Evolutionary conservation across 2,113 vertebrate species (phyloP).

Genomic region (Phalacrocorax aristotelis): DNA sequence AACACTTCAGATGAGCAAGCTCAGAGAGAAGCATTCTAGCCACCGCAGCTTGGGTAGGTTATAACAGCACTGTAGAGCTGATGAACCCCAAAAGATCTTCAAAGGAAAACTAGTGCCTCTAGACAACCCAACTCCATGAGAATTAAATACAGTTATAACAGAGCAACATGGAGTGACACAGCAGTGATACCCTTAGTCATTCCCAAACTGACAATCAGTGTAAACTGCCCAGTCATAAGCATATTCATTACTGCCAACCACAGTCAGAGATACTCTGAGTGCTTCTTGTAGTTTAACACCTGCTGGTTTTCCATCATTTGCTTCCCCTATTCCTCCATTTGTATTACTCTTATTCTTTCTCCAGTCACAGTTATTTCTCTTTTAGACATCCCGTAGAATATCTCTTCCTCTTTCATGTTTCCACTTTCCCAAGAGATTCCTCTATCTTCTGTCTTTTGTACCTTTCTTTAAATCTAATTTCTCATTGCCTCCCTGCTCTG

Average conservation of each 20-base stretch:
- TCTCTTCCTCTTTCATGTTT: background rate
- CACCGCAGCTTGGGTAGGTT: background rate
- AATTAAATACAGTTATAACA: background rate
- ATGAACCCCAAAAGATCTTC: background rate
- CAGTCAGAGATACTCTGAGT: background rate
- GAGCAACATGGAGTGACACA: background rate
- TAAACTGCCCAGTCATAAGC: background rate
- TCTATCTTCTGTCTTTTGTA: background rate
- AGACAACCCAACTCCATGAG: background rate
- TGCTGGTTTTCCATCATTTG: background rate
- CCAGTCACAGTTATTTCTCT: background rate
- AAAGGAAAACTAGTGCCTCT: background rate
- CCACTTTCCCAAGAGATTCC: background rate
- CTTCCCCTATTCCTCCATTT: background rate
- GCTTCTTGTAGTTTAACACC: background rate
- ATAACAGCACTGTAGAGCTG: background rate
- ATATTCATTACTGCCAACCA: background rate
- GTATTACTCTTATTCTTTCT: background rate
- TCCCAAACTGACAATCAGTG: background rate
- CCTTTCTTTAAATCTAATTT: background rate
- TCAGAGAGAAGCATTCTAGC: background rate
- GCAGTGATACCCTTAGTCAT: background rate
- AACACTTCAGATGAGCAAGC: background rate
- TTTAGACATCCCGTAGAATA: background rate
- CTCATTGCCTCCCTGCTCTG: background rate